These are phyloP conservation scores for Brachyopa scutellaris DNA, from an alignment of 2,888 invertebrate species.

Conservation along the genomic window DNA sequence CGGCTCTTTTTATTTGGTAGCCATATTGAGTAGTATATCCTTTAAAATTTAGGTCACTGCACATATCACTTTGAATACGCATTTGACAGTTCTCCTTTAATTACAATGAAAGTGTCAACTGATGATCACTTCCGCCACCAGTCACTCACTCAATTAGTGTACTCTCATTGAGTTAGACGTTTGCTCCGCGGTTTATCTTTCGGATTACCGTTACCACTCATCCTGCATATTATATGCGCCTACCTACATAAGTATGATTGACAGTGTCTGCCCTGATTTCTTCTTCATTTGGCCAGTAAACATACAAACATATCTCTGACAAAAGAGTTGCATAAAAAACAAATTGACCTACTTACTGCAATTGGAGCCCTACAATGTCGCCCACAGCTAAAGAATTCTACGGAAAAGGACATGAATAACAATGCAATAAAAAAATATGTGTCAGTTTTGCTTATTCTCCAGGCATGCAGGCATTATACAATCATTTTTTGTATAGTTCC, in stretches of 20 bases:
- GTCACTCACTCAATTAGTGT: slow-evolving; percentile 6
- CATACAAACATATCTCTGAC: background rate
- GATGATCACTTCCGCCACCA: slow-evolving; percentile 9
- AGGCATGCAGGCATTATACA: slow-evolving; percentile 48
- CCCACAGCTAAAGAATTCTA: slow-evolving; percentile 19
- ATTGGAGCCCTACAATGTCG: slow-evolving; percentile 27
- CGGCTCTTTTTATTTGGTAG: too few relatives aligned
- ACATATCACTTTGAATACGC: too few relatives aligned
- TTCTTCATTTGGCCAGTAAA: slow-evolving; percentile 12
- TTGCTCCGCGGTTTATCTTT: background rate
- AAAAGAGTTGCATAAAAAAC: slow-evolving; percentile 53
- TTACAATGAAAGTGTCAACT: too few relatives aligned
- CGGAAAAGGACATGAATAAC: slow-evolving; percentile 33
- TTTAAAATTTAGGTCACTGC: too few relatives aligned
- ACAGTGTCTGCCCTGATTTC: slow-evolving; percentile 52
- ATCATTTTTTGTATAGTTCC: slow-evolving; percentile 22
- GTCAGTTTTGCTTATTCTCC: slow-evolving; percentile 6
- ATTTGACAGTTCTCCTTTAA: too few relatives aligned
- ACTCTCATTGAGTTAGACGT: slow-evolving; percentile 13
- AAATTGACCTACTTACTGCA: slow-evolving; percentile 66
- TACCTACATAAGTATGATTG: slow-evolving; percentile 47
- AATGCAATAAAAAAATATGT: background rate
- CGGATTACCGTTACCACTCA: background rate
- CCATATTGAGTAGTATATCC: too few relatives aligned
- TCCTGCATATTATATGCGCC: background rate